Evolutionary conservation across 2,888 invertebrate species (phyloP).

Genomic region (Dione vanillae): DNA sequence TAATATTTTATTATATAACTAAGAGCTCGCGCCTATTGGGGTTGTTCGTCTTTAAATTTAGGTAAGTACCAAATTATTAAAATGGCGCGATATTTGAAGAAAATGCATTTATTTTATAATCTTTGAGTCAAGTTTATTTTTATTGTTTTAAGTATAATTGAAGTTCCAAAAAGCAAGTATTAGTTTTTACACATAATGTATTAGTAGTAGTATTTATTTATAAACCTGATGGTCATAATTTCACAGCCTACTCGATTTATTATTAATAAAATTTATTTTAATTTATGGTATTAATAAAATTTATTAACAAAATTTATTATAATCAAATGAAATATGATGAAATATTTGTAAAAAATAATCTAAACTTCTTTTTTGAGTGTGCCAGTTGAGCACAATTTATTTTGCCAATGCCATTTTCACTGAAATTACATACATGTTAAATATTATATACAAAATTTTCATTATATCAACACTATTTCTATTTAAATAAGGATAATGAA

Average conservation of each 20-base stretch:
- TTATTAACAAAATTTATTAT: no score
- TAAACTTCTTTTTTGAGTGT: no score
- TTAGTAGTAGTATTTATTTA: no score
- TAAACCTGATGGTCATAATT: no score
- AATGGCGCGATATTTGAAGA: slow-evolving; percentile 56
- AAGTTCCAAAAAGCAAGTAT: not conserved
- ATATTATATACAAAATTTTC: no score
- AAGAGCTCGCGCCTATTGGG: not conserved
- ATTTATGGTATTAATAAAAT: no score
- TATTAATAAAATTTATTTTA: not conserved
- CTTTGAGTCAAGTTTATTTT: not conserved
- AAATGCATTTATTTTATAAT: not conserved
- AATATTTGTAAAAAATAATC: no score
- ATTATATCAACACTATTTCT: not conserved
- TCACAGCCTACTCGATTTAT: not conserved
- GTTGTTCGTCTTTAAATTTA: slow-evolving; percentile 24
- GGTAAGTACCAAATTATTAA: slow-evolving; percentile 34
- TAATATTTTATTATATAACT: not conserved
- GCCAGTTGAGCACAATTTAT: no score
- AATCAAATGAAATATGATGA: no score
- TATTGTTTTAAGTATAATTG: not conserved
- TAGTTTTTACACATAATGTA: no score
- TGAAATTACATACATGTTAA: no score
- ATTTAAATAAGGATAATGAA: not conserved
- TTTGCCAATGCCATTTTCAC: no score